These are phyloP conservation scores for Anisognathus igniventris DNA, from an alignment of 2,797 vertebrate genomes.

Conservation along the genomic window DNA sequence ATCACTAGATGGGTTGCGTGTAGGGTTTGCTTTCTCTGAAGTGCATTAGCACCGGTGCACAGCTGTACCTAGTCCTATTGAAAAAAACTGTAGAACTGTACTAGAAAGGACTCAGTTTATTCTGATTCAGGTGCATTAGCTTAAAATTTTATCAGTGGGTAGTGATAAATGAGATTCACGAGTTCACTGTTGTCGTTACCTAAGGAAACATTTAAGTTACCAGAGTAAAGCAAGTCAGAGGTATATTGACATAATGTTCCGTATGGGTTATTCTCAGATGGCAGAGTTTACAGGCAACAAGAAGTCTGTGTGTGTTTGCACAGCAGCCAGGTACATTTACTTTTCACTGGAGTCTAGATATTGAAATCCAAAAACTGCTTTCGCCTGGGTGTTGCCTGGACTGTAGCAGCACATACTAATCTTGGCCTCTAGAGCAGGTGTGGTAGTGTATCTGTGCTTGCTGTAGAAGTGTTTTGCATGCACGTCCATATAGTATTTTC, in stretches of 20 bases:
- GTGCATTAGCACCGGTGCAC: fast-evolving
- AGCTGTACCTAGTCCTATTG: not conserved
- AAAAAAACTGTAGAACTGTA: not conserved
- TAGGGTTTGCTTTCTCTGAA: not conserved
- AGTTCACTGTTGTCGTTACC: not conserved
- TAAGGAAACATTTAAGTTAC: not conserved
- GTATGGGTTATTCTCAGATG: not conserved
- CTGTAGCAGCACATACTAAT: not conserved
- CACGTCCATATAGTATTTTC: fast-evolving
- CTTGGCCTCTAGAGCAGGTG: not conserved
- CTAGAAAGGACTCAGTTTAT: not conserved
- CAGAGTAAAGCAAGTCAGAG: not conserved
- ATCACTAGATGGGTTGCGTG: fast-evolving
- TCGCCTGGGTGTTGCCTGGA: not conserved
- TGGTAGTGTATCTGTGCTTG: not conserved
- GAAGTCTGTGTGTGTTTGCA: not conserved
- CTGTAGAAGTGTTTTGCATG: not conserved
- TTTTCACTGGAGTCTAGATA: not conserved
- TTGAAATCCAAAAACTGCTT: not conserved
- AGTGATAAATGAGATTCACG: not conserved
- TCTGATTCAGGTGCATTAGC: not conserved
- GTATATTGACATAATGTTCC: fast-evolving
- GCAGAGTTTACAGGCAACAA: not conserved
- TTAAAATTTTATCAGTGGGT: not conserved
- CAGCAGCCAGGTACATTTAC: not conserved